A percentile compares a stretch with the other conserved stretches of the same genome.
These are phyloP conservation scores for Pachypsylla venusta DNA, from an alignment of 1,140 invertebrate species.

Conservation along the genomic window DNA sequence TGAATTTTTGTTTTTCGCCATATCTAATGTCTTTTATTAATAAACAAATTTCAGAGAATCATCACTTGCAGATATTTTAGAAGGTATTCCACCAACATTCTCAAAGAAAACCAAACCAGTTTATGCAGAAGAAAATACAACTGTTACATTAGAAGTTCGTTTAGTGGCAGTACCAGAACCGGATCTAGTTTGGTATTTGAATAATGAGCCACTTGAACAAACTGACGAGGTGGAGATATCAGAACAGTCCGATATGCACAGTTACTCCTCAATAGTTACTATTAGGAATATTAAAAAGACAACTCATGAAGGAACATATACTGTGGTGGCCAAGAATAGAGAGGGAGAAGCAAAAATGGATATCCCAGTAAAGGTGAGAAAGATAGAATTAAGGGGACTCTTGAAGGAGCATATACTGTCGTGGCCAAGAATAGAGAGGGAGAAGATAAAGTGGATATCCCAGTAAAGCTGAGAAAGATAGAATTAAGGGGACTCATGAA, in stretches of 20 bases:
- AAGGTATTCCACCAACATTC: constrained; percentile 87
- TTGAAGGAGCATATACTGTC: constrained; percentile 79
- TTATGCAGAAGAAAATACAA: constrained; percentile 60
- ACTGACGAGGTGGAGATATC: constrained; percentile 50
- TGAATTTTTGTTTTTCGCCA: too few relatives aligned
- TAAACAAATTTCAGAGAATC: constrained; percentile 69
- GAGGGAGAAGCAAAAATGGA: constrained; percentile 75
- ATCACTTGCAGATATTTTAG: constrained; percentile 73
- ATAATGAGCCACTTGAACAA: constrained; percentile 52
- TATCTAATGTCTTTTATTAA: too few relatives aligned
- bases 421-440: constrained; percentile 79
- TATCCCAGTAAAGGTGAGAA: constrained; percentile 58
- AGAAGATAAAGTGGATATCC: constrained; percentile 64
- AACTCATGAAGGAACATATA: constrained; percentile 71
- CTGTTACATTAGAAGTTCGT: constrained; percentile 67
- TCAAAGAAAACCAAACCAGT: constrained; percentile 69
- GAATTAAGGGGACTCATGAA: too few relatives aligned
- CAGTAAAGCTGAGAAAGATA: constrained; percentile 56
- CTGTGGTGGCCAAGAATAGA: constrained; percentile 70
- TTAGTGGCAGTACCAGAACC: constrained; percentile 80
- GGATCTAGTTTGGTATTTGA: constrained; percentile 68
- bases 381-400: too few relatives aligned
- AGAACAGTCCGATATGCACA: constrained; percentile 74
- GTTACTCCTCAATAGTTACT: constrained; percentile 66
- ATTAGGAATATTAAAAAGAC: constrained; percentile 57